Percentiles rank a stretch among this genome's conserved stretches.
Evolutionary conservation across 2,113 vertebrate genomes (phyloP).

Genomic region (Ariopsis seemanni): DNA sequence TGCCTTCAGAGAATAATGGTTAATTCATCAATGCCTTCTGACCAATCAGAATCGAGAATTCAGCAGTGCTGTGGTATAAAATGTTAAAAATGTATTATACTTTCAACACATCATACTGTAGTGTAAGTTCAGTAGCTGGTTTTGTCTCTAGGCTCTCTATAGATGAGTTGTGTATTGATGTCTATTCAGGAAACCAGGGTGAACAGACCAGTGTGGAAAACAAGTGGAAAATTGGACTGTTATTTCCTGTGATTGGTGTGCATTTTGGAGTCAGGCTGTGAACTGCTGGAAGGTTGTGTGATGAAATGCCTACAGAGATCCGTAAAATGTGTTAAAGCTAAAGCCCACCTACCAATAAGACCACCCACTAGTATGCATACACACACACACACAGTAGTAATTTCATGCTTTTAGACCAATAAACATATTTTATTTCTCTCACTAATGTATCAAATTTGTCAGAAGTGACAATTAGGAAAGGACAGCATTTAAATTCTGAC

Average conservation of each 20-base stretch:
- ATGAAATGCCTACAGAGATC: slow-evolving; percentile 29
- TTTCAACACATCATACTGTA: not conserved
- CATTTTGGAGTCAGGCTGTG: slow-evolving; percentile 30
- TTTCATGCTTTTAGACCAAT: not conserved
- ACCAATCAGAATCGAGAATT: not conserved
- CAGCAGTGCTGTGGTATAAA: not conserved
- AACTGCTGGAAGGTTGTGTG: slow-evolving; percentile 32
- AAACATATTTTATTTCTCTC: not conserved
- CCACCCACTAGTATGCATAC: not conserved
- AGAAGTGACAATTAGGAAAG: not conserved
- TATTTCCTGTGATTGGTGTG: slow-evolving; percentile 46
- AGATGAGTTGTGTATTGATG: not conserved
- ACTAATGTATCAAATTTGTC: not conserved
- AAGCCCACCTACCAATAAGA: slow-evolving; percentile 33
- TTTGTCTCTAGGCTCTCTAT: not conserved
- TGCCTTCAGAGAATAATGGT: no score
- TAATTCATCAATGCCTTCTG: not conserved
- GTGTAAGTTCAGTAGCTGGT: not conserved
- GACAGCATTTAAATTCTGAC: not conserved
- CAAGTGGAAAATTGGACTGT: slow-evolving; percentile 62
- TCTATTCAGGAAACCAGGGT: slow-evolving; percentile 27
- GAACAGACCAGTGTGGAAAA: slow-evolving; percentile 58
- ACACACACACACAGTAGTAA: not conserved
- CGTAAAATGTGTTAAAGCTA: slow-evolving; percentile 40
- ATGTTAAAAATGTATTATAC: not conserved